Evolutionary conservation across 2,888 invertebrate genomes (phyloP).

Genomic region (Lepidonotus clava): DNA sequence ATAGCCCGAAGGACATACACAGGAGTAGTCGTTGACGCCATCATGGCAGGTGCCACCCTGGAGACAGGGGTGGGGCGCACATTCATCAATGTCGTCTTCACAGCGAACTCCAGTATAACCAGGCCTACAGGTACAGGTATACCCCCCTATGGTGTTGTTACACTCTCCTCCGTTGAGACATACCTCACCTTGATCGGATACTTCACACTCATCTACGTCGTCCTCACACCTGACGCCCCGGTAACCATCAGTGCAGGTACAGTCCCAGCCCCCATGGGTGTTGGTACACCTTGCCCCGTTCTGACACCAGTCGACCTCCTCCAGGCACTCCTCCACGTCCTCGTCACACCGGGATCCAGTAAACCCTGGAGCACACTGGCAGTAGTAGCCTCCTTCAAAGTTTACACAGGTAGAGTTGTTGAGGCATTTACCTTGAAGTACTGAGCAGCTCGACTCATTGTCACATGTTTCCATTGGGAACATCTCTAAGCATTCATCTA

Average conservation of each 20-base stretch:
- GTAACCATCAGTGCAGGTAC: slow-evolving; percentile 10
- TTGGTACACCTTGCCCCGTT: slow-evolving; percentile 11
- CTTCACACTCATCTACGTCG: slow-evolving; percentile 19
- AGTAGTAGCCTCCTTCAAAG: background rate
- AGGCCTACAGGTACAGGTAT: background rate
- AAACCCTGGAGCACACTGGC: background rate
- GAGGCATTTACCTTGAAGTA: background rate
- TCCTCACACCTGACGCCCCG: background rate
- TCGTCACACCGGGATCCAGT: background rate
- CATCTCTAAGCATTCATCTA: background rate
- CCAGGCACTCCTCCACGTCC: background rate
- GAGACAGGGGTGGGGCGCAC: background rate
- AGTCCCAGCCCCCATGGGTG: background rate
- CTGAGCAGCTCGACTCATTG: background rate
- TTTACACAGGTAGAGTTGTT: background rate
- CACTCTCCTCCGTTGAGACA: background rate
- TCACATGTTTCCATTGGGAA: background rate
- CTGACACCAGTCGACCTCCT: background rate
- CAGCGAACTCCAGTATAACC: background rate
- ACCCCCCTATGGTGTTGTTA: slow-evolving; percentile 9
- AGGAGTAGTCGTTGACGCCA: background rate
- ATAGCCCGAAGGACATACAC: background rate
- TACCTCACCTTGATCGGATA: background rate
- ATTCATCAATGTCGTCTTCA: background rate
- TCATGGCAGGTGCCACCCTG: background rate